Percentiles rank a stretch among this genome's conserved stretches.
phyloP scores from a whole-genome alignment of 1,140 invertebrate species.

The Drosophila tani region DNA sequence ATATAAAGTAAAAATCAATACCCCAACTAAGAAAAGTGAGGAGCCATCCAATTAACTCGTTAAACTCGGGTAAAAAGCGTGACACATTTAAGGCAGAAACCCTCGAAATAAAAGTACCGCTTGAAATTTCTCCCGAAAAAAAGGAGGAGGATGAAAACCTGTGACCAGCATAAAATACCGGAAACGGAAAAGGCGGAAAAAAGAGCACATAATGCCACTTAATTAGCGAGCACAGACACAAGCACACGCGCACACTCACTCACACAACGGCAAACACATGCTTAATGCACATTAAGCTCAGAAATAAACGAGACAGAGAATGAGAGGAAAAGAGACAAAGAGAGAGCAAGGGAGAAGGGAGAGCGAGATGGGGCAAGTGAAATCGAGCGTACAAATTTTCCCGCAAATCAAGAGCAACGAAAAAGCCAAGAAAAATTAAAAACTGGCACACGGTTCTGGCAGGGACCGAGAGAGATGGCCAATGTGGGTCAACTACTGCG shows the following conservation, averaged over 20 bases:
- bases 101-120: not conserved
- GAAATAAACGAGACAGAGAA: constrained; percentile 13
- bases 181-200: constrained; percentile 26
- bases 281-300: constrained; percentile 49
- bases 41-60: constrained; percentile 10
- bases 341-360: not conserved
- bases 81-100: not conserved
- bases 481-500: constrained; percentile 76
- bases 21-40: constrained; percentile 4
- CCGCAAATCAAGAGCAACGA: constrained; percentile 71
- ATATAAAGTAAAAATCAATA: not conserved
- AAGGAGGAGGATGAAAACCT: constrained; percentile 19
- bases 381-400: constrained; percentile 42
- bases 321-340: not conserved
- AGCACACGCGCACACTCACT: constrained; percentile 18
- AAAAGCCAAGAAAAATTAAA: constrained; percentile 74
- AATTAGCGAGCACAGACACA: constrained; percentile 50
- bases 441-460: constrained; percentile 34
- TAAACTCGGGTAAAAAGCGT: not conserved
- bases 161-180: constrained; percentile 37
- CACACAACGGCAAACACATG: constrained; percentile 35
- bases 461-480: constrained; percentile 2
- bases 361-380: not conserved
- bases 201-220: constrained; percentile 57
- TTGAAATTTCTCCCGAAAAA: not conserved